These are phyloP conservation scores for Gracilinanus agilis DNA, from an alignment of 2,113 vertebrate genomes.

Conservation along the genomic window DNA sequence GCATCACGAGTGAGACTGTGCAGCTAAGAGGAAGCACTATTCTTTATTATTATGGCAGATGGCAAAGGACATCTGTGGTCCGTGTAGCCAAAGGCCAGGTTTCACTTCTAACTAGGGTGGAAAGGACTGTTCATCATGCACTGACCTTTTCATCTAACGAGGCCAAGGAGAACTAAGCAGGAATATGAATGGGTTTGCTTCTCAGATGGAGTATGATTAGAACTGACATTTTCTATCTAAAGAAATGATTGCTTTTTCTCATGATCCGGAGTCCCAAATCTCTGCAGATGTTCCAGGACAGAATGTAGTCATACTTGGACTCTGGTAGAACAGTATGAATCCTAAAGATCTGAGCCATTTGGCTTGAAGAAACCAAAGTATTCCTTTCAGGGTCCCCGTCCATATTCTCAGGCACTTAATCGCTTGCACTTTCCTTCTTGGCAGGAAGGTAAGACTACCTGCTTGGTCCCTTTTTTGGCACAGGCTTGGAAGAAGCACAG, in stretches of 20 bases:
- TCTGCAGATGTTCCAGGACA: background rate
- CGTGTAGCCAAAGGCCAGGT: background rate
- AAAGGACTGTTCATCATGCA: background rate
- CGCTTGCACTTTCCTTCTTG: background rate
- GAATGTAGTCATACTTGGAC: background rate
- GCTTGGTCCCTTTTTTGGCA: background rate
- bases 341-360: background rate
- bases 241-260: background rate
- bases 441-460: background rate
- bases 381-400: background rate
- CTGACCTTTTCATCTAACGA: background rate
- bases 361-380: background rate
- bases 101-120: background rate
- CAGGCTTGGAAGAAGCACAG: background rate
- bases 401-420: background rate
- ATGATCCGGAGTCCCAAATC: background rate
- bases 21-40: background rate
- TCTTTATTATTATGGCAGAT: background rate
- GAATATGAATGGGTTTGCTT: background rate
- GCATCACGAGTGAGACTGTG: background rate
- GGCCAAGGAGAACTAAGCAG: background rate
- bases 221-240: background rate
- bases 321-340: background rate
- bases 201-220: background rate
- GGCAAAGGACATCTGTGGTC: conserved; percentile 25